Evolutionary conservation across 2,113 vertebrate genomes (phyloP).

Genomic region (Cephalopterus ornatus): DNA sequence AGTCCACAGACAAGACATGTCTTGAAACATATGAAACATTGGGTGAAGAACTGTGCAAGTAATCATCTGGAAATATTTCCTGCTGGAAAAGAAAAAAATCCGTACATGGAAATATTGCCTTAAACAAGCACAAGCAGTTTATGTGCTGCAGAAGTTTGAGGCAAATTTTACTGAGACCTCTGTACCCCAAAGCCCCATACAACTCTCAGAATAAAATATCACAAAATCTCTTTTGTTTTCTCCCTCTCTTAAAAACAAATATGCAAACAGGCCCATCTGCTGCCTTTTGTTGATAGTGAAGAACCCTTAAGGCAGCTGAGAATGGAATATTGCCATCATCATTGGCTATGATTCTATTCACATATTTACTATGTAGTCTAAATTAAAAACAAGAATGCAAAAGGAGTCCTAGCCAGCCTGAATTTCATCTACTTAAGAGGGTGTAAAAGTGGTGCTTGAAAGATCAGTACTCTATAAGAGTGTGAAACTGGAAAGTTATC

Average conservation of each 20-base stretch:
- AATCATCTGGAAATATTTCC: background rate
- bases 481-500: conserved; percentile 18
- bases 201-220: background rate
- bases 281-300: conserved; percentile 10
- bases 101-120: background rate
- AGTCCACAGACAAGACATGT: background rate
- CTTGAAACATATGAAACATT: background rate
- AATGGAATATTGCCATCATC: conserved; percentile 1
- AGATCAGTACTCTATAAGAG: background rate
- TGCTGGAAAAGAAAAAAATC: background rate
- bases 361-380: conserved; percentile 11
- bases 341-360: background rate
- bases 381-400: conserved; percentile 28
- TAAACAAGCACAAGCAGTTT: background rate
- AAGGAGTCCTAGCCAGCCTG: background rate
- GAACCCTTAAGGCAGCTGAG: conserved; percentile 15
- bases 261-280: background rate
- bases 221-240: background rate
- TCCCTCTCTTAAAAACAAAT: background rate
- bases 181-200: background rate
- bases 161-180: background rate
- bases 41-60: background rate
- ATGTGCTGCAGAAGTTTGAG: background rate
- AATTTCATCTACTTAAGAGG: background rate
- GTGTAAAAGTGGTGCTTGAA: conserved; percentile 33